Base-by-base conservation (phyloP, 2,888 invertebrate species). In the Craniophora ligustri region DNA sequence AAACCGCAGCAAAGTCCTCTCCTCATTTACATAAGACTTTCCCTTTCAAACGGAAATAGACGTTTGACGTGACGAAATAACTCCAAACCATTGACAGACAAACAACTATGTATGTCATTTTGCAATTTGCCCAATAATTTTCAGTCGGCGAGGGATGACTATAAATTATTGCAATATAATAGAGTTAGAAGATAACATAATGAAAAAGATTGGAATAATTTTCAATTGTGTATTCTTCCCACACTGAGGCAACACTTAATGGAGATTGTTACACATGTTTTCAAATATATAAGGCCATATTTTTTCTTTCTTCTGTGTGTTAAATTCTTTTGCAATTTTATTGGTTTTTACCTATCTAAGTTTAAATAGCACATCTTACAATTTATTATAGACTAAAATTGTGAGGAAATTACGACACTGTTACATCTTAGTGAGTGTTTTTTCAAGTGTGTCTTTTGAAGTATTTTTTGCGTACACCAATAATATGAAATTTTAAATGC, bases 1-100 rank as follows among this genome's bases (percentile, higher is more conserved):
- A 82, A 80, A 66, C 65, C 66, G 67, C 65, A 59, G 70, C 67
- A 15, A 44, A 47, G 54, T 75, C 73, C 60, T 80, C 74, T 72
- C 72, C 56, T 74, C 61, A 80, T 82, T 84, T 79, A 68, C 81
- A 81, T 82, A 79, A 71, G 35, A 74, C 83, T 86, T 87, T 86
- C 85, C 79, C 82, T 84, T 79, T 76, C 69, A 58, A 79, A 78
- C 85, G 85, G 87, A 88, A 86, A 87, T 71, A 68, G 74, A 62
- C 75, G 78, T 77, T 81, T 80, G 72, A 54, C 40, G 63, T 81
- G 78, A 75, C 76, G 81, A 84, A 81, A 81, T 78, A 75, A 75
- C 72, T 72, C 54, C 67, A 65, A 74, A 76, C 68, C 61, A 57
- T 68, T 70, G 70, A 74, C 78, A 61, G 46, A 67, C 47, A 67